phyloP scores from a whole-genome alignment of 2,888 invertebrate genomes.

The Minunthozetes semirufus region DNA sequence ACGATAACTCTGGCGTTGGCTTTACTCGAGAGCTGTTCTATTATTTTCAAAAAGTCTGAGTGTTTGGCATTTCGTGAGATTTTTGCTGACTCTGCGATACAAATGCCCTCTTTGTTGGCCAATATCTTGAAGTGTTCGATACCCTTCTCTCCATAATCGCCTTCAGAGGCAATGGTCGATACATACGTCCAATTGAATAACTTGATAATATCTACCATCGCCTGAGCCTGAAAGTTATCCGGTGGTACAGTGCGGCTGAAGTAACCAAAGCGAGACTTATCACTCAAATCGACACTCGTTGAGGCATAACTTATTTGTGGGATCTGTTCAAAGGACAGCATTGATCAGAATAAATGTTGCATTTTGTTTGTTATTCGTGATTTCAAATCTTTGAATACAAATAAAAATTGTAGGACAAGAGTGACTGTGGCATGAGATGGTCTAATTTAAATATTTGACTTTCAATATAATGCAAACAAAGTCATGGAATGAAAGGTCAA shows the following conservation, averaged over 20 bases:
- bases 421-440: too few relatives aligned
- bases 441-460: too few relatives aligned
- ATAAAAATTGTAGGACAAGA: too few relatives aligned
- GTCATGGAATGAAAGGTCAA: too few relatives aligned
- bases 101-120: conserved; percentile 50
- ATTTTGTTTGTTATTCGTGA: too few relatives aligned
- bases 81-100: conserved; percentile 58
- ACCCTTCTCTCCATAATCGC: conserved; percentile 67
- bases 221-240: conserved; percentile 63
- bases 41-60: conserved; percentile 57
- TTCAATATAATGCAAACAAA: too few relatives aligned
- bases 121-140: conserved; percentile 49
- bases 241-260: conserved; percentile 66
- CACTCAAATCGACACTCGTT: conserved; percentile 63
- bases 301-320: conserved; percentile 67
- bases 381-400: too few relatives aligned
- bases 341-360: too few relatives aligned
- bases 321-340: conserved; percentile 55
- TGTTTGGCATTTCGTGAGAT: conserved; percentile 56
- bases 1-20: conserved; percentile 60
- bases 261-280: conserved; percentile 62
- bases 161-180: conserved; percentile 67
- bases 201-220: conserved; percentile 61
- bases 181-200: conserved; percentile 67
- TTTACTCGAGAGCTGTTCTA: conserved; percentile 56